phyloP scores from a whole-genome alignment of 2,888 invertebrate genomes.

The Malthinus seriepunctatus region DNA sequence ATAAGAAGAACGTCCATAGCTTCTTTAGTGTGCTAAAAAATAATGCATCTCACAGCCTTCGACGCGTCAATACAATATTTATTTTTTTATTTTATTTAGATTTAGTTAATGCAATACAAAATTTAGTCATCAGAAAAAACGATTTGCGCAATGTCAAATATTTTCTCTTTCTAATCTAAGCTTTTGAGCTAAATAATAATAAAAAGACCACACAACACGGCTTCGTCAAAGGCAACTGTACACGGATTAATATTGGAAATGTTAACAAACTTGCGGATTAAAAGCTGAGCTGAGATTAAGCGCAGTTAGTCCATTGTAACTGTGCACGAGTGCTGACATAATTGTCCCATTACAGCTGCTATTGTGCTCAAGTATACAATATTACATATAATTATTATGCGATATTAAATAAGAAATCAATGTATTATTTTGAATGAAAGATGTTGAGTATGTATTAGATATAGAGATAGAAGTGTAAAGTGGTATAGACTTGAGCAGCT shows the following conservation, averaged over 20 bases:
- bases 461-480: constrained; percentile 11
- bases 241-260: constrained; percentile 52
- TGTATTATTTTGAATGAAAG: constrained; percentile 22
- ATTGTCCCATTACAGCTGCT: constrained; percentile 46
- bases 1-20: constrained; percentile 34
- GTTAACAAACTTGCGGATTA: constrained; percentile 55
- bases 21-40: constrained; percentile 42
- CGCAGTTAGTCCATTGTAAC: constrained; percentile 56
- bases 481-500: constrained; percentile 31
- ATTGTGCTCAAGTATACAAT: constrained; percentile 31
- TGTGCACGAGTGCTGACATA: constrained; percentile 56
- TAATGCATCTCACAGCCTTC: constrained; percentile 38
- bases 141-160: constrained; percentile 19
- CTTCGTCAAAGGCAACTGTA: constrained; percentile 47
- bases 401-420: constrained; percentile 16
- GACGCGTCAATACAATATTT: constrained; percentile 14
- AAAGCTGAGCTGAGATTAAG: constrained; percentile 58
- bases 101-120: constrained; percentile 24
- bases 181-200: constrained; percentile 37
- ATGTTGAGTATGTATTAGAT: constrained; percentile 12
- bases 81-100: neutral
- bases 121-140: constrained; percentile 18
- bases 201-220: constrained; percentile 51
- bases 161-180: constrained; percentile 45
- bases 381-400: constrained; percentile 14